These are phyloP conservation scores for Bugula neritina DNA, from an alignment of 2,888 invertebrate genomes.

Conservation along the genomic window DNA sequence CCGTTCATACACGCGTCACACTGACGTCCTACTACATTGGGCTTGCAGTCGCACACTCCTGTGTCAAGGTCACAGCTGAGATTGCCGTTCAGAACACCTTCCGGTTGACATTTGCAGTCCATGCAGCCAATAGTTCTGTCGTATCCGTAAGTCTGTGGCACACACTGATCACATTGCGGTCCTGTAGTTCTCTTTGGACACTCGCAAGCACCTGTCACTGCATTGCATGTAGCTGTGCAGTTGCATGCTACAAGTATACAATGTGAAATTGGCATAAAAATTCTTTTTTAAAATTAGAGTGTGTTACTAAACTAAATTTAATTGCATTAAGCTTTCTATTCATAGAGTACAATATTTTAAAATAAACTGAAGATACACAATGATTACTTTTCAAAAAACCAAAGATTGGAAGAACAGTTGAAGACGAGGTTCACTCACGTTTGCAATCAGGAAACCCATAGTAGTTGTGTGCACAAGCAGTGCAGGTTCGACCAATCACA, in stretches of 20 bases:
- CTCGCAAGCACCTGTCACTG: slow-evolving; percentile 79
- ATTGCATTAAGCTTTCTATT: too few species aligned
- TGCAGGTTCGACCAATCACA: slow-evolving; percentile 75
- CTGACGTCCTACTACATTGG: slow-evolving; percentile 77
- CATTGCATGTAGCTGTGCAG: slow-evolving; percentile 82
- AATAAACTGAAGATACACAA: too few species aligned
- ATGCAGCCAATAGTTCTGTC: slow-evolving; percentile 92
- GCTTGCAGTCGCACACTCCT: slow-evolving; percentile 71
- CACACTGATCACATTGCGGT: slow-evolving; percentile 80
- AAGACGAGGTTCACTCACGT: slow-evolving; percentile 48
- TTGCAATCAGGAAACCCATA: slow-evolving; percentile 93
- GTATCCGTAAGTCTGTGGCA: slow-evolving; percentile 64
- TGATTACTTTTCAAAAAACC: too few species aligned
- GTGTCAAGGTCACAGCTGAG: slow-evolving; percentile 80
- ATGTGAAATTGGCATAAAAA: not conserved
- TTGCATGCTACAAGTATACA: slow-evolving; percentile 50
- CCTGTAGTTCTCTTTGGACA: slow-evolving; percentile 88
- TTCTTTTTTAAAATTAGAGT: not conserved
- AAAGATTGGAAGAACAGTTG: too few species aligned
- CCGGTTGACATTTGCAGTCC: slow-evolving; percentile 79
- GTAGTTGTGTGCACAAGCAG: slow-evolving; percentile 68
- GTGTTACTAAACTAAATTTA: too few species aligned
- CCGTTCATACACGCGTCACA: slow-evolving; percentile 74
- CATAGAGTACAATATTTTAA: too few species aligned
- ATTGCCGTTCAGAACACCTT: slow-evolving; percentile 70